phyloP scores from a whole-genome alignment of 2,113 vertebrate genomes.

The Haplochromis burtoni region DNA sequence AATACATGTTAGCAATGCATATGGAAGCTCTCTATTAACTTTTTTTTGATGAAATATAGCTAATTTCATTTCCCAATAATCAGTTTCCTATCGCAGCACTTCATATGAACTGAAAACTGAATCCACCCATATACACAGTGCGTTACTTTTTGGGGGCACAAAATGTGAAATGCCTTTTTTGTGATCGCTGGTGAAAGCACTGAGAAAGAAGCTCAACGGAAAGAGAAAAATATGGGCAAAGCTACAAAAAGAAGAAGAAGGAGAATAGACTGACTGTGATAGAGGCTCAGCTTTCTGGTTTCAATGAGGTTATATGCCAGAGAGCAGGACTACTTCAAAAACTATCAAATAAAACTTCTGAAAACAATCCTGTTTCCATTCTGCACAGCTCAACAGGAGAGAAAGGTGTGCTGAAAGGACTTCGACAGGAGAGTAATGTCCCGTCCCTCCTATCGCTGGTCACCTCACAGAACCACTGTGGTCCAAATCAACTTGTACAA shows the following conservation, averaged over 20 bases:
- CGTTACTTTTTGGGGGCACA: not conserved
- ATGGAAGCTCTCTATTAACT: not conserved
- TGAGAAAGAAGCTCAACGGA: not conserved
- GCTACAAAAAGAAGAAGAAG: not conserved
- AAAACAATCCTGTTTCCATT: slow-evolving; percentile 2
- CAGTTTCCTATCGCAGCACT: not conserved
- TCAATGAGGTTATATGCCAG: not conserved
- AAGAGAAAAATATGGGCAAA: not conserved
- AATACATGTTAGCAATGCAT: not conserved
- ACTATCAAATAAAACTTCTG: slow-evolving; percentile 1
- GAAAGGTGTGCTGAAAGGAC: not conserved
- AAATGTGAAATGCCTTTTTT: slow-evolving; percentile 9
- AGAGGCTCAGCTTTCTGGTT: not conserved
- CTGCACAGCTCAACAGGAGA: not conserved
- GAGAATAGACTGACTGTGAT: not conserved
- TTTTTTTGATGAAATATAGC: not conserved
- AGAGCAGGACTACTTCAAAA: not conserved
- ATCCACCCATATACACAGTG: not conserved
- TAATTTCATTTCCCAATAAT: not conserved
- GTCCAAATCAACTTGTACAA: not conserved
- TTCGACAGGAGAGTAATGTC: not conserved
- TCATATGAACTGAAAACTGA: not conserved
- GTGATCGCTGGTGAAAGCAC: not conserved
- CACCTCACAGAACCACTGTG: not conserved
- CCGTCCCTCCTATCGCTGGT: not conserved